Percentiles rank a stretch among this genome's conserved stretches.
These are phyloP conservation scores for Acromyrmex charruanus DNA, from an alignment of 1,140 invertebrate genomes.

Conservation along the genomic window DNA sequence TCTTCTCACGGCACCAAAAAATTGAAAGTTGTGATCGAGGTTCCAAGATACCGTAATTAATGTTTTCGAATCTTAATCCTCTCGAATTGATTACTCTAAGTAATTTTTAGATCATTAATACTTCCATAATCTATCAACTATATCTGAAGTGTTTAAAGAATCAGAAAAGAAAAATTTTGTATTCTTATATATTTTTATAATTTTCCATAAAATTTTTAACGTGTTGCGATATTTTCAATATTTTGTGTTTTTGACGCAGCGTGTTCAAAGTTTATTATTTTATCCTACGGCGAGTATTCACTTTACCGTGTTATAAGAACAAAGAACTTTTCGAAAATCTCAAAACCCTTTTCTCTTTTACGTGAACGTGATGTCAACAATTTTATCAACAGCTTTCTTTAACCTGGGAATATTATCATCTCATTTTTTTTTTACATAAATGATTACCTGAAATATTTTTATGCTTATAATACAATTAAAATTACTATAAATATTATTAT, in stretches of 20 bases:
- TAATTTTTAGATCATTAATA: constrained; percentile 4
- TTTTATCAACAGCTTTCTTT: background rate
- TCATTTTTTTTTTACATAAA: no score
- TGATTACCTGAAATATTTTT: no score
- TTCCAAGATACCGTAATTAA: background rate
- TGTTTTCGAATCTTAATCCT: background rate
- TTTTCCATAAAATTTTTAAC: background rate
- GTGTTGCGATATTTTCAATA: background rate
- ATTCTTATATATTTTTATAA: constrained; percentile 9
- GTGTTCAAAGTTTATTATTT: constrained; percentile 3
- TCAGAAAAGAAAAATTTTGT: background rate
- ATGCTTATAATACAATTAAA: no score
- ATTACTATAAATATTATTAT: no score
- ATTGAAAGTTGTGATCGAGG: background rate
- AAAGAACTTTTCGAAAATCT: constrained; percentile 1
- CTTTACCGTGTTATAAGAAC: background rate
- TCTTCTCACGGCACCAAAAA: background rate
- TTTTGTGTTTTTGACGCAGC: background rate
- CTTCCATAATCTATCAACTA: background rate
- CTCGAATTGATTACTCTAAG: background rate
- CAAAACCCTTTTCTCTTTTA: background rate
- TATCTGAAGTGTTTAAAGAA: background rate
- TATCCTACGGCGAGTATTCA: background rate
- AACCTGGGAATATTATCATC: no score
- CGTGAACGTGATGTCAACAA: background rate